Evolutionary conservation across 2,113 vertebrate species (phyloP).

Genomic region (Aegotheles bennettii): DNA sequence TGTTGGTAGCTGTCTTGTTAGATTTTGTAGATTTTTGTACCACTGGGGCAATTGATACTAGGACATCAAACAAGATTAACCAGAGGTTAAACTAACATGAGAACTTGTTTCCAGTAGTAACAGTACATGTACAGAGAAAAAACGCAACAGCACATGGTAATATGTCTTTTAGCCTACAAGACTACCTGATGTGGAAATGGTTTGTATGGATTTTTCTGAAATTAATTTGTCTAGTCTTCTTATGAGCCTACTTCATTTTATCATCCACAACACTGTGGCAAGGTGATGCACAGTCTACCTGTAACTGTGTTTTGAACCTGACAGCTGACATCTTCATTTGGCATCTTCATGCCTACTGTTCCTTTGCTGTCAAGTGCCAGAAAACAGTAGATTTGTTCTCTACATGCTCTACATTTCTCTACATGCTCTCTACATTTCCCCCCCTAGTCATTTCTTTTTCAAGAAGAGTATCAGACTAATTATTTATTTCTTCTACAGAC

Average conservation of each 20-base stretch:
- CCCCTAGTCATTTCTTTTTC: slow-evolving; percentile 14
- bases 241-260: slow-evolving; percentile 39
- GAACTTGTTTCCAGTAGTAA: not conserved
- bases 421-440: not conserved
- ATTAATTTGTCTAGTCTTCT: slow-evolving; percentile 19
- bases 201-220: slow-evolving; percentile 35
- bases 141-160: not conserved
- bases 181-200: not conserved
- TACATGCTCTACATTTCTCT: not conserved
- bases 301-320: slow-evolving; percentile 33
- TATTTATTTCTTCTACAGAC: slow-evolving; percentile 8
- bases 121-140: not conserved
- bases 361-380: not conserved
- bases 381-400: slow-evolving; percentile 6
- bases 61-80: not conserved
- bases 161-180: not conserved
- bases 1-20: not conserved
- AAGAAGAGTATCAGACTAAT: not conserved
- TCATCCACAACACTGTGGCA: not conserved
- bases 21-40: not conserved
- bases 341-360: not conserved
- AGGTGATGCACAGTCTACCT: not conserved
- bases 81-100: not conserved
- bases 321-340: slow-evolving; percentile 51
- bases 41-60: not conserved